Evolutionary conservation across 2,113 vertebrate species (phyloP).

Genomic region (Rattus rattus): DNA sequence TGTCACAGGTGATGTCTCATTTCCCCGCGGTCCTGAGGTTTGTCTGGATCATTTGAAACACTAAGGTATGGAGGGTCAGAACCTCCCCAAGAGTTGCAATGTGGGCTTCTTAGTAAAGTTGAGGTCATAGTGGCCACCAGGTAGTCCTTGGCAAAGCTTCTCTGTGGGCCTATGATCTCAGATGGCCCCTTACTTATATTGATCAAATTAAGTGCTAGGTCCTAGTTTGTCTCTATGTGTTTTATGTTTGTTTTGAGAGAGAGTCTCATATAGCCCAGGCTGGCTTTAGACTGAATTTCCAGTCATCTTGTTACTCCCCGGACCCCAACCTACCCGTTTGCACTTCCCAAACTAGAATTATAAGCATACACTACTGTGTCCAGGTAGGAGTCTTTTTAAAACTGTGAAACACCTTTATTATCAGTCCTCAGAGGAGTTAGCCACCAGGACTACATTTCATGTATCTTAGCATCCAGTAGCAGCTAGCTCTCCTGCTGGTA

Average conservation of each 20-base stretch:
- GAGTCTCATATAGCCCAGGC: background rate
- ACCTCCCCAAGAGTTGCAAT: background rate
- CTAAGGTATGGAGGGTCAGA: background rate
- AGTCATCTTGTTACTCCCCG: background rate
- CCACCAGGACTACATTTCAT: background rate
- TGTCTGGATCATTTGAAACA: background rate
- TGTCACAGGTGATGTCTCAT: fast-evolving
- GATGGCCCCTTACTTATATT: background rate
- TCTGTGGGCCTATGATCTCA: background rate
- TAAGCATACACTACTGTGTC: background rate
- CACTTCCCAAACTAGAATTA: background rate
- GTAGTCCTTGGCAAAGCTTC: background rate
- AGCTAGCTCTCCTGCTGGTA: background rate
- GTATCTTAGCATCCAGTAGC: background rate
- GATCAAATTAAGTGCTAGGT: background rate
- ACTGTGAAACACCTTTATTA: background rate
- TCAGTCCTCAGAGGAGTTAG: background rate
- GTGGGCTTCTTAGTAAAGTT: background rate
- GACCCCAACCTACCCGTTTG: too few species aligned
- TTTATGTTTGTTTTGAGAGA: background rate
- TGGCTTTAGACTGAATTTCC: background rate
- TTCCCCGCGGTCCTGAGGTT: background rate
- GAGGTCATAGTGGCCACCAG: background rate
- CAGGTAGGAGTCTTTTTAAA: background rate
- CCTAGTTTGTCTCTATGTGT: background rate